phyloP scores from a whole-genome alignment of 2,888 invertebrate species.

The Caenorhabditis doughertyi region DNA sequence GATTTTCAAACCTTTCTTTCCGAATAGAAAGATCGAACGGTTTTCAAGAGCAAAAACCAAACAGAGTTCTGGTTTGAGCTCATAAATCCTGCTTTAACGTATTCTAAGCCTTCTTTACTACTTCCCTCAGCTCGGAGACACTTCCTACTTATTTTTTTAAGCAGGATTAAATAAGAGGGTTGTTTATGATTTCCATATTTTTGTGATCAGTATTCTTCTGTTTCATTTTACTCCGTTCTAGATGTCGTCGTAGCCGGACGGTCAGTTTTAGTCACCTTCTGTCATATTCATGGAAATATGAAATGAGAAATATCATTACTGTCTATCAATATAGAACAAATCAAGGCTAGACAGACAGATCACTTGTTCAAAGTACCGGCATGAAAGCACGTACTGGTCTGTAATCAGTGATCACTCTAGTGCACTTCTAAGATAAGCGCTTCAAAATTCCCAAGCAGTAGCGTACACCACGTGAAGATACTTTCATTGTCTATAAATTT shows the following conservation, averaged over 20 bases:
- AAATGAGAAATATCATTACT: background rate
- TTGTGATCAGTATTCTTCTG: background rate
- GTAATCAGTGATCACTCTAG: conserved; percentile 54
- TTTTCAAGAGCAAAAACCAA: conserved; percentile 34
- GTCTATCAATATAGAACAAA: background rate
- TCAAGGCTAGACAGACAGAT: conserved; percentile 35
- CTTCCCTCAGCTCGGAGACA: too few relatives aligned
- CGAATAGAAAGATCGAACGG: background rate
- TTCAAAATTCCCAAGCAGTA: conserved; percentile 17
- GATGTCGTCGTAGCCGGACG: too few relatives aligned
- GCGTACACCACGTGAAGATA: conserved; percentile 9
- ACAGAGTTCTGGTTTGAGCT: background rate
- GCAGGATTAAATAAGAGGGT: background rate
- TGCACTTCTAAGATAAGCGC: conserved; percentile 42
- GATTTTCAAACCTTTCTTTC: background rate
- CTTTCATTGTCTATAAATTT: background rate
- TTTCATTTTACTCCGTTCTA: background rate
- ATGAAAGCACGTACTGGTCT: conserved; percentile 36
- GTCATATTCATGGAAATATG: background rate
- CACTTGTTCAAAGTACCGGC: conserved; percentile 31
- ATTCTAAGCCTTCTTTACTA: conserved; percentile 9
- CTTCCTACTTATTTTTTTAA: conserved; percentile 11
- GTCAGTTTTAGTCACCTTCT: background rate
- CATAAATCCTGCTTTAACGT: conserved; percentile 10
- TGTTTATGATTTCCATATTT: conserved; percentile 2